Percentiles rank a stretch among this genome's conserved stretches.
Conservation (phyloP, 2,888 invertebrate genomes). For the Iselma pallidipennis region DNA sequence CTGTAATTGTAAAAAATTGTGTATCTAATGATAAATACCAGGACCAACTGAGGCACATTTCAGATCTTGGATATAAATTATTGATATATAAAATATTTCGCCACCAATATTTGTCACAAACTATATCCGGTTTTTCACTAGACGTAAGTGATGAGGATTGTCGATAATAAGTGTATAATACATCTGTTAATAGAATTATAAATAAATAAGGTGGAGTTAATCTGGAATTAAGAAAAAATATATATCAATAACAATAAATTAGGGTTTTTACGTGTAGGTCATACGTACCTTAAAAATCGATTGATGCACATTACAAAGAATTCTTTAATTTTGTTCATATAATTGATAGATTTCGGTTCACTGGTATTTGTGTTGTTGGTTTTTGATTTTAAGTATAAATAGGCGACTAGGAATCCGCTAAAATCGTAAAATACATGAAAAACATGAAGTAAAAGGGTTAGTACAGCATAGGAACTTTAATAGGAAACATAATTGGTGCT, state of each 20-base stretch:
- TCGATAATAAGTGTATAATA: conserved; percentile 52
- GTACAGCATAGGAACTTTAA: no score
- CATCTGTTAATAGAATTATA: conserved; percentile 51
- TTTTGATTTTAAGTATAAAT: conserved; percentile 43
- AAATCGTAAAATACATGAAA: conserved; percentile 24
- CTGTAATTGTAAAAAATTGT: conserved; percentile 55
- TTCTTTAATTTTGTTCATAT: conserved; percentile 30
- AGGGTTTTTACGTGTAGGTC: no score
- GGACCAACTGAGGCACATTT: conserved; percentile 60
- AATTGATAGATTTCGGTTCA: conserved; percentile 24
- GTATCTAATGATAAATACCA: conserved; percentile 59
- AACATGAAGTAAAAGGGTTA: no score
- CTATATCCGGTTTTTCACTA: conserved; percentile 50
- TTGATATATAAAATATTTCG: conserved; percentile 59
- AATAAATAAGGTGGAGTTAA: conserved; percentile 57
- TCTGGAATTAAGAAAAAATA: conserved; percentile 41
- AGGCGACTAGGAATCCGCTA: conserved; percentile 46
- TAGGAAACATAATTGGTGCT: no score
- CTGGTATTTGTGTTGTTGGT: conserved; percentile 14
- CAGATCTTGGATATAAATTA: conserved; percentile 54
- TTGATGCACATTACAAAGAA: conserved; percentile 44
- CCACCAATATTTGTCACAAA: conserved; percentile 61
- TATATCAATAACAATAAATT: no score
- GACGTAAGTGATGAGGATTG: conserved; percentile 51
- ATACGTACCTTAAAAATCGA: conserved; percentile 54